phyloP scores from a whole-genome alignment of 1,140 invertebrate genomes.

The Procambarus clarkii region DNA sequence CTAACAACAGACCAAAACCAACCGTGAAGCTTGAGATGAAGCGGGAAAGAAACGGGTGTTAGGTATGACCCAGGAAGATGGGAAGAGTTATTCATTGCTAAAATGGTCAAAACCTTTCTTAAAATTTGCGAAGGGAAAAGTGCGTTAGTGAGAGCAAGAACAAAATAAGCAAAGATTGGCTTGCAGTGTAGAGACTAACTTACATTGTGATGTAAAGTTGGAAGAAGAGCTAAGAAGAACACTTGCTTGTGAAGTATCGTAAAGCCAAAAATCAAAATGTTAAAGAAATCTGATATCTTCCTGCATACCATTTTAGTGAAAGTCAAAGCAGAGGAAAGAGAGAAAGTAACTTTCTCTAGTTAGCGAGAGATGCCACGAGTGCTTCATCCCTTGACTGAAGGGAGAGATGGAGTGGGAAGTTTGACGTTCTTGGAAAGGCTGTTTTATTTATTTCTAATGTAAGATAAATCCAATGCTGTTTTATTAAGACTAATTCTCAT shows the following conservation, averaged over 20 bases:
- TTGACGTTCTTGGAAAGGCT: slow-evolving; percentile 47
- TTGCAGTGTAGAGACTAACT: no score
- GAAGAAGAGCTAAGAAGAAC: no score
- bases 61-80: neutral
- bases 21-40: neutral
- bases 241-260: no score
- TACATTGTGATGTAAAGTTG: no score
- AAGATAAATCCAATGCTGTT: slow-evolving; percentile 48
- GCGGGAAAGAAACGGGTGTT: neutral
- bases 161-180: no score
- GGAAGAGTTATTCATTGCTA: no score
- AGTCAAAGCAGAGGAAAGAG: neutral
- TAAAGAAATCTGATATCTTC: neutral
- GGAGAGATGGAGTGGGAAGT: slow-evolving; percentile 3
- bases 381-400: neutral
- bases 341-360: neutral
- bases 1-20: neutral
- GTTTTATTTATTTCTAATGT: slow-evolving; percentile 52
- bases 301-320: neutral
- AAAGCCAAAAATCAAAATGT: neutral
- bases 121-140: no score
- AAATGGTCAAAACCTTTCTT: no score
- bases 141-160: no score
- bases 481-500: slow-evolving; percentile 24
- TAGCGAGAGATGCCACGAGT: no score